These are phyloP conservation scores for Ianthella basta DNA, from an alignment of 37 sponge, comb jelly and placozoan species.

Conservation along the genomic window DNA sequence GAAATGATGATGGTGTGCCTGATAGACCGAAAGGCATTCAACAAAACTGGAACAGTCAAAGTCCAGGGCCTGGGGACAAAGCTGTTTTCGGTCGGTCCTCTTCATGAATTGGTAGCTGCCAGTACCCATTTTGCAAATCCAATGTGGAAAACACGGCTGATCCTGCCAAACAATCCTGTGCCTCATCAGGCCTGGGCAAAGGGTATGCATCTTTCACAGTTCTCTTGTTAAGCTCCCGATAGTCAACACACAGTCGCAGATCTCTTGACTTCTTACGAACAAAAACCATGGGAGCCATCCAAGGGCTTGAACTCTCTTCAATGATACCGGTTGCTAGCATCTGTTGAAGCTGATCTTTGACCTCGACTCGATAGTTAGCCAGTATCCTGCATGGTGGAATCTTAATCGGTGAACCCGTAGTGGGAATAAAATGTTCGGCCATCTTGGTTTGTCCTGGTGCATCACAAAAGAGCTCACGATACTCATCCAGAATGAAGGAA, in stretches of 20 bases:
- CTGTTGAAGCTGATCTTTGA: constrained; percentile 42
- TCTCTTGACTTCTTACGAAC: constrained; percentile 50
- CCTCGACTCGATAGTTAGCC: constrained; percentile 61
- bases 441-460: neutral
- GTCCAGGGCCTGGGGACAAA: constrained; percentile 18
- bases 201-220: constrained; percentile 68
- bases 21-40: constrained; percentile 22
- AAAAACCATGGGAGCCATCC: constrained; percentile 60
- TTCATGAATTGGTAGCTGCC: constrained; percentile 19
- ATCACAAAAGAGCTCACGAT: neutral
- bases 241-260: constrained; percentile 49
- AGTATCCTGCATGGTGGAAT: constrained; percentile 65
- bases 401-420: constrained; percentile 39
- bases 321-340: constrained; percentile 50
- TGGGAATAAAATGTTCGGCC: constrained; percentile 15
- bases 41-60: constrained; percentile 20
- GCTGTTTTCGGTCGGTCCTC: neutral
- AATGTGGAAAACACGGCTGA: constrained; percentile 41
- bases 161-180: constrained; percentile 55
- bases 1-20: constrained; percentile 25
- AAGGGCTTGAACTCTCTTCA: constrained; percentile 33
- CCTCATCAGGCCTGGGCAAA: constrained; percentile 55
- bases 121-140: constrained; percentile 3
- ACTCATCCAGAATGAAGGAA: neutral
- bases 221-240: constrained; percentile 57